phyloP scores from a whole-genome alignment of 2,888 invertebrate species.

The Gnatocerus cornutus region DNA sequence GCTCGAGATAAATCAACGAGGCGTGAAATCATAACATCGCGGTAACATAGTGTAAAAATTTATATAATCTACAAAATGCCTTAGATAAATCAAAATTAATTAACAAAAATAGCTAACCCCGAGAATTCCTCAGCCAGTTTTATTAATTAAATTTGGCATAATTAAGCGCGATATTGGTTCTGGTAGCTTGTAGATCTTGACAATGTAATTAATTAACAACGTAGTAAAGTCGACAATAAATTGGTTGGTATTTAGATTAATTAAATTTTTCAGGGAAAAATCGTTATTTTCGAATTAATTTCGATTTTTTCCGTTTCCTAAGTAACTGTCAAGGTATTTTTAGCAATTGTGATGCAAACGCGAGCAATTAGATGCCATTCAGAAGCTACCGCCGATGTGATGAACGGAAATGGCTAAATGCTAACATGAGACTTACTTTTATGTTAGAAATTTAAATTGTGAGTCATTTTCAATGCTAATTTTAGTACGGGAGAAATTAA shows the following conservation, averaged over 20 bases:
- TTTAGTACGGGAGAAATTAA: no score
- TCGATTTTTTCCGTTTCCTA: constrained; percentile 5
- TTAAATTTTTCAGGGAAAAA: constrained; percentile 41
- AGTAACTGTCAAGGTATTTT: not conserved
- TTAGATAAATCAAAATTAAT: constrained; percentile 21
- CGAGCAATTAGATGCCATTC: constrained; percentile 2
- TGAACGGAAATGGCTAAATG: no score
- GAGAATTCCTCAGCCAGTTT: constrained; percentile 19
- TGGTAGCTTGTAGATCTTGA: constrained; percentile 15
- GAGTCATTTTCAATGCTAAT: no score
- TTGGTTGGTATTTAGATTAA: constrained; percentile 35
- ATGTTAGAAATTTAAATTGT: no score
- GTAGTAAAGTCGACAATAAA: constrained; percentile 31
- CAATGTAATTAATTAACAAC: constrained; percentile 34
- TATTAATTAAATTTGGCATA: constrained; percentile 34
- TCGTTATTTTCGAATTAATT: constrained; percentile 20
- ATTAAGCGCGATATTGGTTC: constrained; percentile 14
- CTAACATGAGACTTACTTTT: no score
- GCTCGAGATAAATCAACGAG: constrained; percentile 11
- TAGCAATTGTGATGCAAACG: not conserved
- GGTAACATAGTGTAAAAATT: constrained; percentile 19
- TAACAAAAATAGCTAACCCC: constrained; percentile 29
- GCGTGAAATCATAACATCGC: constrained; percentile 37
- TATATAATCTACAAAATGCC: constrained; percentile 11
- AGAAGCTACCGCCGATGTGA: no score